Evolutionary conservation across 2,888 invertebrate genomes (phyloP).

Genomic region (Gonocerus acuteangulatus): DNA sequence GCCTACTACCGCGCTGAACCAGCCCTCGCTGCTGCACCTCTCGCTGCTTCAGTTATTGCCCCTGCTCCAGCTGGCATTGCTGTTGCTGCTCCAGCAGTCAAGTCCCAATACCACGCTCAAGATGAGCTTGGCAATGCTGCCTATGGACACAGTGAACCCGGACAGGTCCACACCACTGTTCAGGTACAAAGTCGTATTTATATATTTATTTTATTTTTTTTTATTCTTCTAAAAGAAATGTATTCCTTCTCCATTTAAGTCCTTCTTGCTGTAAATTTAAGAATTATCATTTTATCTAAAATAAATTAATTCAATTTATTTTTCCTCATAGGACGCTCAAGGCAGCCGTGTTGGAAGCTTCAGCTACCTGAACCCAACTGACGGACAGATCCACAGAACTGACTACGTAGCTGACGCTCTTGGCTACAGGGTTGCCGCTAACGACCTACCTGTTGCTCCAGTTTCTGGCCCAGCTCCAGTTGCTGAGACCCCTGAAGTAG

Average conservation of each 20-base stretch:
- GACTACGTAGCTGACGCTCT: slow-evolving; percentile 46
- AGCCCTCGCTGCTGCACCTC: slow-evolving; percentile 7
- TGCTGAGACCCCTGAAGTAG: slow-evolving; percentile 40
- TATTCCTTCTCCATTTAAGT: no score
- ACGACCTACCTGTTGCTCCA: slow-evolving; percentile 43
- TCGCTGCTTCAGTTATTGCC: slow-evolving; percentile 6
- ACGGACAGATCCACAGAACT: slow-evolving; percentile 44
- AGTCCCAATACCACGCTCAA: slow-evolving; percentile 45
- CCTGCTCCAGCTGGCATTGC: slow-evolving; percentile 34
- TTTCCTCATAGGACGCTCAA: slow-evolving; percentile 40
- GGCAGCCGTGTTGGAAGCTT: slow-evolving; percentile 46
- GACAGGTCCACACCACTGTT: slow-evolving; percentile 44
- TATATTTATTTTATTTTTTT: no score
- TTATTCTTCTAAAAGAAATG: no score
- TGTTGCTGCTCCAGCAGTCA: slow-evolving; percentile 39
- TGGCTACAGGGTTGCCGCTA: slow-evolving; percentile 46
- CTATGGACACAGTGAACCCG: slow-evolving; percentile 44
- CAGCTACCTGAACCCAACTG: slow-evolving; percentile 46
- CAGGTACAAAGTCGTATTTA: no score
- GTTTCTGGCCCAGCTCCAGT: slow-evolving; percentile 29
- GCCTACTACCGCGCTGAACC: neutral
- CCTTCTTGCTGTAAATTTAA: no score
- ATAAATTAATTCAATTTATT: no score
- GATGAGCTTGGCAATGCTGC: slow-evolving; percentile 44
- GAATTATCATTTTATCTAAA: no score